Percentiles rank a stretch among this genome's conserved stretches.
These are phyloP conservation scores for Mellivora capensis DNA, from an alignment of 2,113 vertebrate genomes.

Conservation along the genomic window DNA sequence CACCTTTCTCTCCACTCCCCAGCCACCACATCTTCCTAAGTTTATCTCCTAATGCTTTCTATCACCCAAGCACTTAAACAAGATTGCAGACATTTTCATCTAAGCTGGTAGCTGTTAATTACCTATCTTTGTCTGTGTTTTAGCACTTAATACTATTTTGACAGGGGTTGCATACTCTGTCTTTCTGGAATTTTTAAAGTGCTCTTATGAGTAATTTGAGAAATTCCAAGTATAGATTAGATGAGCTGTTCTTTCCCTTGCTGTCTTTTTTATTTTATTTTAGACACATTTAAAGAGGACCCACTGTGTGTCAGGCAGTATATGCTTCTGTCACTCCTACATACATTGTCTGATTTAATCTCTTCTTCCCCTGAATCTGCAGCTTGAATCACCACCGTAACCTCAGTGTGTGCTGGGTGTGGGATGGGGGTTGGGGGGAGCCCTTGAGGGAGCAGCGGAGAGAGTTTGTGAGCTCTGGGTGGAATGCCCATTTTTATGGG, in stretches of 20 bases:
- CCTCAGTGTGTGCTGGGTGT: background rate
- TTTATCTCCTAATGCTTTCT: conserved; percentile 63
- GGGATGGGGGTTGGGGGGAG: background rate
- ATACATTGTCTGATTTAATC: background rate
- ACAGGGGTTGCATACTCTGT: conserved; percentile 71
- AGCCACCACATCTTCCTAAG: background rate
- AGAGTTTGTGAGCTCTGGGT: background rate
- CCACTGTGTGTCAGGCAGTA: conserved; percentile 48
- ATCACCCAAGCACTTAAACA: conserved; percentile 65
- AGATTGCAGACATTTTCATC: conserved; percentile 69
- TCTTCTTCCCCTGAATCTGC: background rate
- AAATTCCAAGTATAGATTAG: conserved; percentile 68
- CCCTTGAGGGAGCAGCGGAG: background rate
- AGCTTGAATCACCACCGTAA: background rate
- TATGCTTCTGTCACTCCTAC: background rate
- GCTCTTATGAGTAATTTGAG: conserved; percentile 77
- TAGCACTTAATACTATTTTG: conserved; percentile 76
- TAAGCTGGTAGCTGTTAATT: conserved; percentile 66
- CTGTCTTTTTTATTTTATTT: conserved; percentile 20
- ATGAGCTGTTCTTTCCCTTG: conserved; percentile 67
- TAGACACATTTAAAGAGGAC: conserved; percentile 44
- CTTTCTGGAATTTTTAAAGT: conserved; percentile 77
- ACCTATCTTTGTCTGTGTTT: conserved; percentile 73
- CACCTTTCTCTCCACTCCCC: background rate
- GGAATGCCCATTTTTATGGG: background rate